phyloP scores from a whole-genome alignment of 2,888 invertebrate genomes.

The Acleris literana region DNA sequence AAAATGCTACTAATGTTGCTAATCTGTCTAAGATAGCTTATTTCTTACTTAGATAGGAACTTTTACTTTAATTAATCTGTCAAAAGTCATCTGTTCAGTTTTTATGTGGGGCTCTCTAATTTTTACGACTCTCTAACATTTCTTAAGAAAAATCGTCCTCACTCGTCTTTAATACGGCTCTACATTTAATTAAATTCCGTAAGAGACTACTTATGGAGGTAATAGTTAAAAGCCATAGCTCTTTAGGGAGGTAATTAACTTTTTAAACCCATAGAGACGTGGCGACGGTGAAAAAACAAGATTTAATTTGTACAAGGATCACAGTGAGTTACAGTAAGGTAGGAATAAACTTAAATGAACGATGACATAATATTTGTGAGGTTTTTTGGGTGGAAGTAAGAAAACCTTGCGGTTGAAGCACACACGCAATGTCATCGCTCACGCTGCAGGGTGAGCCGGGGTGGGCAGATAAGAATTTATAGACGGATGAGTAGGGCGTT shows the following conservation, averaged over 20 bases:
- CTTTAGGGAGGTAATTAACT: constrained; percentile 28
- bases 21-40: too few relatives aligned
- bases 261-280: constrained; percentile 13
- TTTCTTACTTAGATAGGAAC: too few relatives aligned
- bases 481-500: constrained; percentile 69
- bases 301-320: constrained; percentile 3
- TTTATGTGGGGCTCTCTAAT: constrained; percentile 41
- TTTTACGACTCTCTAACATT: constrained; percentile 40
- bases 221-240: constrained; percentile 36
- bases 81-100: background rate
- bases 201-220: constrained; percentile 35
- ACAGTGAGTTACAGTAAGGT: background rate
- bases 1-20: too few relatives aligned
- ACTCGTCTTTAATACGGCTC: constrained; percentile 43
- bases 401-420: constrained; percentile 54
- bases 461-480: constrained; percentile 75
- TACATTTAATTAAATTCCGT: constrained; percentile 65
- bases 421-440: constrained; percentile 72
- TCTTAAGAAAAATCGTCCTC: constrained; percentile 52
- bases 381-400: constrained; percentile 34
- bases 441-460: constrained; percentile 62
- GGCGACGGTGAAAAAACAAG: background rate
- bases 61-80: constrained; percentile 6
- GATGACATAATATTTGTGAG: constrained; percentile 52
- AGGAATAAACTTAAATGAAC: constrained; percentile 41